Conservation (phyloP, 2,797 vertebrate species). For the Antennarius maculatus region DNA sequence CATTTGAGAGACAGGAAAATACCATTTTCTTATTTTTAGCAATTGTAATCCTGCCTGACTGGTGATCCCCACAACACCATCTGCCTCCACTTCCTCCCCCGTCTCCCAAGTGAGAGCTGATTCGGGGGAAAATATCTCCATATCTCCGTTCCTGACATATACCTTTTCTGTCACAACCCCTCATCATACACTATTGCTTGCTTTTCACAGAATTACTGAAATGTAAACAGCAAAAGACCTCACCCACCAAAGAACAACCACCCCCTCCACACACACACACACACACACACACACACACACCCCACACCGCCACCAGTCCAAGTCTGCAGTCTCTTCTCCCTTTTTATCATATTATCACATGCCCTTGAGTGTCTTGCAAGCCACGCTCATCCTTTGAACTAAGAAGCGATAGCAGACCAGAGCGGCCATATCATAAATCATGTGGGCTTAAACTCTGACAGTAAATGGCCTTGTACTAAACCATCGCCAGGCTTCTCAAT, state of each 20-base stretch:
- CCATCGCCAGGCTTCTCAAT: slow-evolving; percentile 38
- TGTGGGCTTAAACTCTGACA: slow-evolving; percentile 64
- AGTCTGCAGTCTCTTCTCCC: slow-evolving; percentile 56
- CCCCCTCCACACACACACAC: not conserved
- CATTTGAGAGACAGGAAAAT: slow-evolving; percentile 64
- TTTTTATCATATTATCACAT: slow-evolving; percentile 76
- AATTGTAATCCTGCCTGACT: slow-evolving; percentile 64
- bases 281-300: not conserved
- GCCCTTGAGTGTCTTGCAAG: slow-evolving; percentile 70
- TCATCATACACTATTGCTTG: slow-evolving; percentile 18
- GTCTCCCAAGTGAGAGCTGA: slow-evolving; percentile 29
- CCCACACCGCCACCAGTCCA: not conserved
- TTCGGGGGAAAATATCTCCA: slow-evolving; percentile 21
- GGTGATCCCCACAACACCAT: slow-evolving; percentile 52
- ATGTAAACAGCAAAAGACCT: slow-evolving; percentile 32
- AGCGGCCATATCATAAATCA: slow-evolving; percentile 64
- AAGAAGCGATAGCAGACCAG: slow-evolving; percentile 51
- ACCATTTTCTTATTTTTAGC: slow-evolving; percentile 64
- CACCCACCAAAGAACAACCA: not conserved
- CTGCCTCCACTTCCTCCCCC: slow-evolving; percentile 25
- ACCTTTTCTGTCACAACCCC: slow-evolving; percentile 12
- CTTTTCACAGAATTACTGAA: slow-evolving; percentile 42
- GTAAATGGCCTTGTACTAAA: slow-evolving; percentile 58
- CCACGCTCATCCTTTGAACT: slow-evolving; percentile 71
- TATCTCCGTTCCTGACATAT: slow-evolving; percentile 32